These are phyloP conservation scores for Urocyon cinereoargenteus DNA, from an alignment of 2,797 vertebrate genomes.

Conservation along the genomic window DNA sequence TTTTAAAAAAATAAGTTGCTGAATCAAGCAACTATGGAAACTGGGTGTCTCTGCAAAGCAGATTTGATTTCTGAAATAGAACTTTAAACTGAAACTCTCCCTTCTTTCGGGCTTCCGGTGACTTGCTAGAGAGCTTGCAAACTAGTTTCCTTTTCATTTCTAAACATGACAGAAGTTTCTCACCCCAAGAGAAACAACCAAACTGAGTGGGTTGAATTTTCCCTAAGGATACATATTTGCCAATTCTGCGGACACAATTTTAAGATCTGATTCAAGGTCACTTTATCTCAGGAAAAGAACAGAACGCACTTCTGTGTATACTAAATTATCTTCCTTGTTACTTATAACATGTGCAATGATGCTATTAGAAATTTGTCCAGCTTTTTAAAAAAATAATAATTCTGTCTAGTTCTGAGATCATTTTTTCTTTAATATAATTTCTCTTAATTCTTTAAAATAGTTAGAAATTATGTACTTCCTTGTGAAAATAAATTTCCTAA, in stretches of 20 bases:
- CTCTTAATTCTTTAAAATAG: conserved; percentile 8
- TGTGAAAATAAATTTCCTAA: conserved; percentile 9
- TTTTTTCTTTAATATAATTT: not conserved
- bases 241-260: not conserved
- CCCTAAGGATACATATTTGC: conserved; percentile 62
- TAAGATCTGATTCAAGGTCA: not conserved
- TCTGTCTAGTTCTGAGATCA: conserved; percentile 11
- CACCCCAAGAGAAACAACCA: conserved; percentile 65
- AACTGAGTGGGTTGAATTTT: conserved; percentile 26
- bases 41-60: not conserved
- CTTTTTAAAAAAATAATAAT: not conserved
- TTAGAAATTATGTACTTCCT: not conserved
- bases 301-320: not conserved
- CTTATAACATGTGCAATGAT: not conserved
- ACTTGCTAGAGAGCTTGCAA: not conserved
- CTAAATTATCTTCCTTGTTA: conserved; percentile 5
- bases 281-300: conserved; percentile 1
- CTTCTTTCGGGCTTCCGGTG: not conserved
- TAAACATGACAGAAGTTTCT: conserved; percentile 36
- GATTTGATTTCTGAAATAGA: conserved; percentile 45
- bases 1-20: not conserved
- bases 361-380: conserved; percentile 1
- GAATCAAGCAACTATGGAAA: not conserved
- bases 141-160: conserved; percentile 38
- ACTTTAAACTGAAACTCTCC: not conserved